phyloP scores from a whole-genome alignment of 30 jellyfish, hydroid and myxozoan genomes.

The Pseudorhiza aurosa region DNA sequence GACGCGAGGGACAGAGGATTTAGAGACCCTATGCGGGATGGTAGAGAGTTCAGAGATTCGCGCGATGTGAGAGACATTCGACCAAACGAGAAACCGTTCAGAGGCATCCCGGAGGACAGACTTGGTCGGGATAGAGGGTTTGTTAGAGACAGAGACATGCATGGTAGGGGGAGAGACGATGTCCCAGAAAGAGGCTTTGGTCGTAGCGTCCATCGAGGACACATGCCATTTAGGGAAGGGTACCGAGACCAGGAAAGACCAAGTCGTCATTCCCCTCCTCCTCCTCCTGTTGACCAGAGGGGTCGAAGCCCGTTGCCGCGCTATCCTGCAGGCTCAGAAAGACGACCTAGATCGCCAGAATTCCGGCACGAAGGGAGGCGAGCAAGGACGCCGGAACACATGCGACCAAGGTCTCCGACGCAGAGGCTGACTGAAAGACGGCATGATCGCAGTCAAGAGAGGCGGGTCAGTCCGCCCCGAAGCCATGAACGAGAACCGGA shows the following conservation, averaged over 20 bases:
- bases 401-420: conserved; percentile 72
- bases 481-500: conserved; percentile 64
- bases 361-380: conserved; percentile 58
- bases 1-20: conserved; percentile 44
- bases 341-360: conserved; percentile 59
- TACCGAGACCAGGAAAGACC: conserved; percentile 63
- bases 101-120: conserved; percentile 25
- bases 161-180: conserved; percentile 52
- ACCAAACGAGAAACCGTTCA: conserved; percentile 16
- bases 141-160: conserved; percentile 62
- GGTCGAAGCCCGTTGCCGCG: conserved; percentile 63
- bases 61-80: conserved; percentile 57
- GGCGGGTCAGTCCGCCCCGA: conserved; percentile 76
- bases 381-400: conserved; percentile 70
- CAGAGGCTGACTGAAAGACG: conserved; percentile 53
- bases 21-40: conserved; percentile 26
- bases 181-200: conserved; percentile 53
- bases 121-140: conserved; percentile 45
- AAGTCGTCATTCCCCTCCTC: conserved; percentile 64
- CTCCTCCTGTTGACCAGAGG: conserved; percentile 53
- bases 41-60: conserved; percentile 50
- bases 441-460: conserved; percentile 66
- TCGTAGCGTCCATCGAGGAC: conserved; percentile 64
- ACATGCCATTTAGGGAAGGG: conserved; percentile 17
- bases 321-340: conserved; percentile 33